Percentiles rank a stretch among this genome's conserved stretches.
phyloP scores from a whole-genome alignment of 2,888 invertebrate genomes.

The Altica lythri region DNA sequence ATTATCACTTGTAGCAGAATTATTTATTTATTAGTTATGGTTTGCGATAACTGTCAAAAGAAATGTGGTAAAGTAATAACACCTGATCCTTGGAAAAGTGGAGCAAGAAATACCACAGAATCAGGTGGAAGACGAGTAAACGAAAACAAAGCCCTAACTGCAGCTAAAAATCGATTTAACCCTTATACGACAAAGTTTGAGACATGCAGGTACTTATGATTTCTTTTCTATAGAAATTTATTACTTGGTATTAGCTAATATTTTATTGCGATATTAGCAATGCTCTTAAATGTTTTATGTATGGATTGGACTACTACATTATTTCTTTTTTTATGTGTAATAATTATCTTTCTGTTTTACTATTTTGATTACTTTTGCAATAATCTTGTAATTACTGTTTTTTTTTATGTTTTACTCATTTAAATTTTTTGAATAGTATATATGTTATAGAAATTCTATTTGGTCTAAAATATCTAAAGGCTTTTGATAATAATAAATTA shows the following conservation, averaged over 20 bases:
- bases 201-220: slow-evolving; percentile 64
- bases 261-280: neutral
- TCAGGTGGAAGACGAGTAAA: slow-evolving; percentile 90
- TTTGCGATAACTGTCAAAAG: slow-evolving; percentile 89
- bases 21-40: slow-evolving; percentile 73
- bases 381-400: no score
- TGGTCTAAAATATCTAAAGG: no score
- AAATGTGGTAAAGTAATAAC: slow-evolving; percentile 93
- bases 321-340: no score
- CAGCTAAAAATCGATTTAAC: slow-evolving; percentile 80
- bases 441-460: no score
- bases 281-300: no score
- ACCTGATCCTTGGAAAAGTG: slow-evolving; percentile 96
- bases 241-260: neutral
- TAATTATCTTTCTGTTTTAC: no score
- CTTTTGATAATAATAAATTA: no score
- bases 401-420: no score
- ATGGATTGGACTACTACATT: no score
- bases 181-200: slow-evolving; percentile 80
- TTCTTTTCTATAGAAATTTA: neutral
- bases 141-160: slow-evolving; percentile 92
- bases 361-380: no score
- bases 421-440: no score
- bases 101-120: slow-evolving; percentile 88
- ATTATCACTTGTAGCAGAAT: neutral